Conservation (phyloP, 1,140 invertebrate genomes). For the Drosophila pruinosa region DNA sequence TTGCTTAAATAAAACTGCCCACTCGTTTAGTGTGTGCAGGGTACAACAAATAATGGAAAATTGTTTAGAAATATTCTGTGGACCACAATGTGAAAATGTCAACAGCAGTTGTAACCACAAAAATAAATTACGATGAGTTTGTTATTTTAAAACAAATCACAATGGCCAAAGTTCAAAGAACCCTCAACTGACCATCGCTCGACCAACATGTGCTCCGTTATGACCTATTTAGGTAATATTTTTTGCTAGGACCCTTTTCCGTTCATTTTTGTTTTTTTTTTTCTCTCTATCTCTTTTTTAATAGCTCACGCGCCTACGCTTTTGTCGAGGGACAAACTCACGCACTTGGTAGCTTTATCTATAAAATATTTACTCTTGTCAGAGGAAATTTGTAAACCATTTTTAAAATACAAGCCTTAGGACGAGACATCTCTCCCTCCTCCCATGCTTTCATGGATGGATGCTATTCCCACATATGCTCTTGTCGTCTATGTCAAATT, state of each 20-base stretch:
- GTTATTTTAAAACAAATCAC: slow-evolving; percentile 16
- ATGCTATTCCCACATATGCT: slow-evolving; percentile 57
- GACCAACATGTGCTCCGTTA: slow-evolving; percentile 44
- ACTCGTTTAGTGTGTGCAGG: background rate
- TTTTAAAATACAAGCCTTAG: slow-evolving; percentile 41
- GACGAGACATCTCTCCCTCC: background rate
- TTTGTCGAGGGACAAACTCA: slow-evolving; percentile 44
- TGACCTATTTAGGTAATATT: slow-evolving; percentile 51
- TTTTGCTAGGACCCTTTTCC: slow-evolving; percentile 14
- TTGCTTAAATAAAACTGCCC: too few relatives aligned
- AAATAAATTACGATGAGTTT: background rate
- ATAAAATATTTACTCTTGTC: slow-evolving; percentile 56
- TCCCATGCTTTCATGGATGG: background rate
- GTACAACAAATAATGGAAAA: slow-evolving; percentile 14
- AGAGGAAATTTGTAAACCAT: slow-evolving; percentile 51
- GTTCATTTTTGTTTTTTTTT: too few relatives aligned
- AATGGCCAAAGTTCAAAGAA: slow-evolving; percentile 43
- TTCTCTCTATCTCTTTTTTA: slow-evolving; percentile 3
- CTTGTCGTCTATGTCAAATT: slow-evolving; percentile 67
- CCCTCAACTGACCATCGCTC: slow-evolving; percentile 5
- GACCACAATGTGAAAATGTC: slow-evolving; percentile 50
- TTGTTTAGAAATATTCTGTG: slow-evolving; percentile 52
- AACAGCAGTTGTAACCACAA: slow-evolving; percentile 64
- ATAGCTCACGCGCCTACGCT: slow-evolving; percentile 40
- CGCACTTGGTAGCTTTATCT: slow-evolving; percentile 67